phyloP scores from a whole-genome alignment of 2,888 invertebrate genomes.

The Ormyrus labotus region DNA sequence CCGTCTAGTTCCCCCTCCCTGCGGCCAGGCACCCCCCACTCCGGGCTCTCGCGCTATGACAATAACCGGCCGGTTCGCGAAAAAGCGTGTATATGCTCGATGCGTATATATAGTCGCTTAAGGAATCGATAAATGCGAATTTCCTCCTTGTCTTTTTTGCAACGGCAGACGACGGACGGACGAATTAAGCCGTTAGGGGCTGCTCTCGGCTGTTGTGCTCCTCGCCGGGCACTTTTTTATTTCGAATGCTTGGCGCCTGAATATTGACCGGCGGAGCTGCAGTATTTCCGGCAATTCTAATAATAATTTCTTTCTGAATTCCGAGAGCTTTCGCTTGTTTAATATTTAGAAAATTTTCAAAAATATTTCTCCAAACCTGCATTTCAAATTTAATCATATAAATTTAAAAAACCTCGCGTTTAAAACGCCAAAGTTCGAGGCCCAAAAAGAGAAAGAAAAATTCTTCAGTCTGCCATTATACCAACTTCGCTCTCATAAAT shows the following conservation, averaged over 20 bases:
- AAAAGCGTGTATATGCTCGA: neutral
- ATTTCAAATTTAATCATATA: neutral
- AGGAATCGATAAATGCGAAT: slow-evolving; percentile 53
- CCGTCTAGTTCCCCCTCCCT: neutral
- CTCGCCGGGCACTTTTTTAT: neutral
- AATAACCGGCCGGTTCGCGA: slow-evolving; percentile 29
- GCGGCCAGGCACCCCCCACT: neutral
- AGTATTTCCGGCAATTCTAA: neutral
- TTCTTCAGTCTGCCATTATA: slow-evolving; percentile 8
- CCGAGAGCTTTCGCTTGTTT: neutral
- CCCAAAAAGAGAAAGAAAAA: slow-evolving; percentile 13
- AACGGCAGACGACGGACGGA: slow-evolving; percentile 28
- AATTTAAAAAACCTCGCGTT: neutral
- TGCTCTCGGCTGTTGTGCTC: neutral
- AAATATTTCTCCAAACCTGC: no score
- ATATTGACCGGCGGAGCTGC: neutral
- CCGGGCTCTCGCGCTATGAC: slow-evolving; percentile 6
- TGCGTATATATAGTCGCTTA: slow-evolving; percentile 14
- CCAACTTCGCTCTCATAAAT: slow-evolving; percentile 35
- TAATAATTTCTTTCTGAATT: neutral
- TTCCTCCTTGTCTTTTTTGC: slow-evolving; percentile 26
- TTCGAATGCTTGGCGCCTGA: neutral
- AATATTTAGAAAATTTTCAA: neutral
- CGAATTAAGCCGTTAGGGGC: slow-evolving; percentile 41
- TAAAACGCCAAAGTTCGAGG: neutral